Conservation (phyloP, 2,113 vertebrate species). For the Oxyruncus cristatus region DNA sequence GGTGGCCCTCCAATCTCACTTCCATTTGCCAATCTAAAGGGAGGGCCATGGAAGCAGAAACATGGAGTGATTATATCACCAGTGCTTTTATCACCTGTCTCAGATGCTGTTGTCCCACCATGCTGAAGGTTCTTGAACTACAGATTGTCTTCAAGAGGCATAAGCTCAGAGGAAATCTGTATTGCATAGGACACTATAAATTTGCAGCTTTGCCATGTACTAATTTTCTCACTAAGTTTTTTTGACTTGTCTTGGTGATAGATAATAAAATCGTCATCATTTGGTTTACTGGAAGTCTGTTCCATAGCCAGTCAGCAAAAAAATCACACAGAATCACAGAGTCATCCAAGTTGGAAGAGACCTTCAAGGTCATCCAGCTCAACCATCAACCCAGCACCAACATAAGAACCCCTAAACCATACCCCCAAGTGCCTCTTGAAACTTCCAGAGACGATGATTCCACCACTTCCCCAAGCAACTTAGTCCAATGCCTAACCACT, state of each 20-base stretch:
- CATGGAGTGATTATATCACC: background rate
- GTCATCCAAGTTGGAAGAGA: background rate
- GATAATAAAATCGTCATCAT: background rate
- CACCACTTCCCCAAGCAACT: background rate
- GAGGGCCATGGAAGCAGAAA: fast-evolving
- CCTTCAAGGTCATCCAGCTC: background rate
- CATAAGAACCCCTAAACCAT: background rate
- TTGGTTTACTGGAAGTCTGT: background rate
- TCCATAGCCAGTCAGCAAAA: background rate
- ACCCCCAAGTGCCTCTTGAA: background rate
- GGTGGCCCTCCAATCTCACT: background rate
- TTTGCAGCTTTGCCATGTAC: background rate
- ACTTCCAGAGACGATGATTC: background rate
- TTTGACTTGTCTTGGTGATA: background rate
- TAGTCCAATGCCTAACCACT: background rate
- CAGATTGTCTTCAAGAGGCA: background rate
- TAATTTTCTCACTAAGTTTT: background rate
- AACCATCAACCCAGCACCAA: background rate
- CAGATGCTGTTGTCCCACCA: background rate
- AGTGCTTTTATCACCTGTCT: background rate
- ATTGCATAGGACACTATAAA: background rate
- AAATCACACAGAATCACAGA: background rate
- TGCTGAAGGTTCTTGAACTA: background rate
- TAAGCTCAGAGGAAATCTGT: background rate
- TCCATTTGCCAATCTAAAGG: background rate